phyloP scores from a whole-genome alignment of 2,113 vertebrate genomes.

The Pimephales promelas region DNA sequence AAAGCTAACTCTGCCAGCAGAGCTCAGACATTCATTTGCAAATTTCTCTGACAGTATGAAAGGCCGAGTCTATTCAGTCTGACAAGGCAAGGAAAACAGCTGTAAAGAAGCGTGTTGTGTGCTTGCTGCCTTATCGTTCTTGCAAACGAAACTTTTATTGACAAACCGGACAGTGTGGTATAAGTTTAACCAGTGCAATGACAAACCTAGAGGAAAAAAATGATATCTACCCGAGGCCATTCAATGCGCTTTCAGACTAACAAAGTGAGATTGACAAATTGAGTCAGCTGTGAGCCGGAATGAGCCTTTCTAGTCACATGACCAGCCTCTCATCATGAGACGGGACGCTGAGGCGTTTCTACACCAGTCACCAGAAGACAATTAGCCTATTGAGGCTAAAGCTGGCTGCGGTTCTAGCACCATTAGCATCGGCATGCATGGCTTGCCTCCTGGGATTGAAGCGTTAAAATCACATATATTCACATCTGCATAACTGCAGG shows the following conservation, averaged over 20 bases:
- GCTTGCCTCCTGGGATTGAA: slow-evolving; percentile 6
- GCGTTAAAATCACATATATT: not conserved
- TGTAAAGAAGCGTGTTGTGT: not conserved
- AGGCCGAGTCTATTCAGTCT: slow-evolving; percentile 15
- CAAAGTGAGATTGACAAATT: slow-evolving; percentile 5
- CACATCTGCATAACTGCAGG: slow-evolving; percentile 2
- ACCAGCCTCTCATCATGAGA: not conserved
- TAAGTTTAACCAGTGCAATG: not conserved
- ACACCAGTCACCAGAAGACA: not conserved
- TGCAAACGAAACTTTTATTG: not conserved
- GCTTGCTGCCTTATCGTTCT: not conserved
- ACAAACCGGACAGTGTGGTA: not conserved
- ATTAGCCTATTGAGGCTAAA: not conserved
- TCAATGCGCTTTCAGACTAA: not conserved
- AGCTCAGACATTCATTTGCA: slow-evolving; percentile 17
- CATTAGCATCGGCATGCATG: slow-evolving; percentile 2
- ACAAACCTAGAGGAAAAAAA: not conserved
- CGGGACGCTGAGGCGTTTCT: not conserved
- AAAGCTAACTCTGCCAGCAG: slow-evolving; percentile 19
- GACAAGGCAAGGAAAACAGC: not conserved
- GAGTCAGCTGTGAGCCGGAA: not conserved
- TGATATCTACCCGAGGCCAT: not conserved
- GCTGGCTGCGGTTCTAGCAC: not conserved
- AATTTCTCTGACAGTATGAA: slow-evolving; percentile 27
- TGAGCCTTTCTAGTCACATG: not conserved